These are phyloP conservation scores for Regulus satrapa DNA, from an alignment of 2,113 vertebrate species.

Conservation along the genomic window DNA sequence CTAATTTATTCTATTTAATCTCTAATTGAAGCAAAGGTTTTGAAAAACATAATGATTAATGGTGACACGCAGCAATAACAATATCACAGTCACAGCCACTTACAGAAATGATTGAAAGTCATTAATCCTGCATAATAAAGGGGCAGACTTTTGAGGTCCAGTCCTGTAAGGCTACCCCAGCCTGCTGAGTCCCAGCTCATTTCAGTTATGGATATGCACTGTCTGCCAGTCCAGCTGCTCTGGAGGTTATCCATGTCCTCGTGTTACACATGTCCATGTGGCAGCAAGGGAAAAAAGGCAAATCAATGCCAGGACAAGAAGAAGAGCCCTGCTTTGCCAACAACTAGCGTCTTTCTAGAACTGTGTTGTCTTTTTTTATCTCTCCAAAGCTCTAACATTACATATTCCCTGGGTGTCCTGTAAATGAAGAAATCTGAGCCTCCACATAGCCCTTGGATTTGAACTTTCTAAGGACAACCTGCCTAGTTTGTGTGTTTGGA, in stretches of 20 bases:
- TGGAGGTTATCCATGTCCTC: neutral
- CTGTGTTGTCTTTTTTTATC: neutral
- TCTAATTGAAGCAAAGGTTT: neutral
- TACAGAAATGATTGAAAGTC: neutral
- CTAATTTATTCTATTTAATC: neutral
- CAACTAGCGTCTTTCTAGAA: neutral
- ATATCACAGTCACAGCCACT: neutral
- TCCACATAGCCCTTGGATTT: accelerated
- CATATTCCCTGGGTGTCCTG: neutral
- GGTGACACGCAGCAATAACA: neutral
- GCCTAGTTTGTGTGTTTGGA: neutral
- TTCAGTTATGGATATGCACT: neutral
- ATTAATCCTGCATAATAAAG: neutral
- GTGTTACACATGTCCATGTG: accelerated
- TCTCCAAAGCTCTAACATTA: neutral
- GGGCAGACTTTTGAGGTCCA: neutral
- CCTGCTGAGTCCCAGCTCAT: neutral
- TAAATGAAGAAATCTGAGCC: neutral
- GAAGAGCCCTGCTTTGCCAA: neutral
- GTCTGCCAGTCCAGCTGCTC: neutral
- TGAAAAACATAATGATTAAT: neutral
- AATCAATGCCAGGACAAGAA: neutral
- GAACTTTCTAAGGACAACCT: neutral
- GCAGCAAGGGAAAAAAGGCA: neutral
- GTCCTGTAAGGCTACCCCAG: neutral